Percentiles rank a stretch among this genome's conserved stretches.
Evolutionary conservation across 37 sponge, comb jelly and placozoan species (phyloP).

Genomic region (Chondrilla cf. caribensis): DNA sequence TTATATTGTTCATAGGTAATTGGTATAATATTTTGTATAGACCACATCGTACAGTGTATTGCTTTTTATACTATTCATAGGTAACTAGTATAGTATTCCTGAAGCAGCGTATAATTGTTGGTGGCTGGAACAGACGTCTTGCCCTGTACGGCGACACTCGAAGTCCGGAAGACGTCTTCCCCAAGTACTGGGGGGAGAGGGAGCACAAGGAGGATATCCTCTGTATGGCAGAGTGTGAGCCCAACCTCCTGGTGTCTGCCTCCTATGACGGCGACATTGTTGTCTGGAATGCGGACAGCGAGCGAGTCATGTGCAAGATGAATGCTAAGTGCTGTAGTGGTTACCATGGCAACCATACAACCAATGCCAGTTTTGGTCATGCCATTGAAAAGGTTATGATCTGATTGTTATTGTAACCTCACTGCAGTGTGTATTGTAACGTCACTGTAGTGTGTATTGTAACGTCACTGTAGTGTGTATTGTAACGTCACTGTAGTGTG

Average conservation of each 20-base stretch:
- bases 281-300: slow-evolving; percentile 70
- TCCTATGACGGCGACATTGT: slow-evolving; percentile 81
- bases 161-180: slow-evolving; percentile 17
- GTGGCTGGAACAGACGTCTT: slow-evolving; percentile 57
- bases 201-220: slow-evolving; percentile 88
- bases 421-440: too few relatives aligned
- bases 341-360: not conserved
- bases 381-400: too few relatives aligned
- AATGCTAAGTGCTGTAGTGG: not conserved
- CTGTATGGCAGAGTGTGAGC: slow-evolving; percentile 64
- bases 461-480: too few relatives aligned
- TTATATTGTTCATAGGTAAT: too few relatives aligned
- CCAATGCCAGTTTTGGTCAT: too few relatives aligned
- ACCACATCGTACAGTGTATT: too few relatives aligned
- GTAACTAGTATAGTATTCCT: slow-evolving; percentile 49
- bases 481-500: too few relatives aligned
- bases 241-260: slow-evolving; percentile 61
- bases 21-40: too few relatives aligned
- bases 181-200: slow-evolving; percentile 58
- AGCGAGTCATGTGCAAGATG: slow-evolving; percentile 27
- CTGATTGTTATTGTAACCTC: too few relatives aligned
- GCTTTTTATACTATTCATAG: too few relatives aligned
- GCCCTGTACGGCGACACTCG: slow-evolving; percentile 32
- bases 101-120: slow-evolving; percentile 42
- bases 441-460: too few relatives aligned